Percentiles rank a stretch among this genome's conserved stretches.
Conservation (phyloP, 2,797 vertebrate species). For the Sebastes dallii region DNA sequence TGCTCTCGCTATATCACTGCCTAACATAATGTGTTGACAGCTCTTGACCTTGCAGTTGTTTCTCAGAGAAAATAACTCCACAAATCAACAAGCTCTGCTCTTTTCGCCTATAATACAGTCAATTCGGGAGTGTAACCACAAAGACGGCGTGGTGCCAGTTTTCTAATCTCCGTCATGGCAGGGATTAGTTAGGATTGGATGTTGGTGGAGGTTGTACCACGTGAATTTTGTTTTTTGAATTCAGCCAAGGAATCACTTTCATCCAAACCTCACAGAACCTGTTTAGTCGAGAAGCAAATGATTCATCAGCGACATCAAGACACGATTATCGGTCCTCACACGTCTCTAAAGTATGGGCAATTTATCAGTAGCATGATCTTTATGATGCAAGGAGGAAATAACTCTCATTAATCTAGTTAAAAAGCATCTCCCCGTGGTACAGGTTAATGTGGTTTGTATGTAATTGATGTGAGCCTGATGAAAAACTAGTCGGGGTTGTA, state of each 20-base stretch:
- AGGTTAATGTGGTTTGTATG: constrained; percentile 36
- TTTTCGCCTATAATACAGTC: constrained; percentile 10
- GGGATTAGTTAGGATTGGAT: constrained; percentile 47
- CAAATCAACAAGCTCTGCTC: constrained; percentile 37
- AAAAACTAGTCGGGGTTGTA: not conserved
- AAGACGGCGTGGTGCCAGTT: constrained; percentile 35
- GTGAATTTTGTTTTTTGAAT: constrained; percentile 29
- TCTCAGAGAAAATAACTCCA: constrained; percentile 37
- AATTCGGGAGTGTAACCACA: constrained; percentile 32
- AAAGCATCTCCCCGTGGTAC: constrained; percentile 11
- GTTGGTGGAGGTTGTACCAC: constrained; percentile 4
- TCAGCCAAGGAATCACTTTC: constrained; percentile 39
- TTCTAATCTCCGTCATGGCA: constrained; percentile 49
- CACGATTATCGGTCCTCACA: constrained; percentile 53
- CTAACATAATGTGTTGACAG: constrained; percentile 43
- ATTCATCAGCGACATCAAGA: constrained; percentile 60
- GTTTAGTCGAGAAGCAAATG: constrained; percentile 51
- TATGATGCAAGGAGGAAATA: constrained; percentile 41
- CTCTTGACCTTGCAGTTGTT: constrained; percentile 42
- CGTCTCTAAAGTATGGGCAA: constrained; percentile 28
- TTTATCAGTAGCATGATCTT: constrained; percentile 38
- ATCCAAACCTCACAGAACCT: constrained; percentile 34
- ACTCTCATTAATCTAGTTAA: constrained; percentile 41
- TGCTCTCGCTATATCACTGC: not conserved
- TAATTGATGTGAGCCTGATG: constrained; percentile 16